Evolutionary conservation across 1,140 invertebrate species (phyloP).

Genomic region (Thrips palmi): DNA sequence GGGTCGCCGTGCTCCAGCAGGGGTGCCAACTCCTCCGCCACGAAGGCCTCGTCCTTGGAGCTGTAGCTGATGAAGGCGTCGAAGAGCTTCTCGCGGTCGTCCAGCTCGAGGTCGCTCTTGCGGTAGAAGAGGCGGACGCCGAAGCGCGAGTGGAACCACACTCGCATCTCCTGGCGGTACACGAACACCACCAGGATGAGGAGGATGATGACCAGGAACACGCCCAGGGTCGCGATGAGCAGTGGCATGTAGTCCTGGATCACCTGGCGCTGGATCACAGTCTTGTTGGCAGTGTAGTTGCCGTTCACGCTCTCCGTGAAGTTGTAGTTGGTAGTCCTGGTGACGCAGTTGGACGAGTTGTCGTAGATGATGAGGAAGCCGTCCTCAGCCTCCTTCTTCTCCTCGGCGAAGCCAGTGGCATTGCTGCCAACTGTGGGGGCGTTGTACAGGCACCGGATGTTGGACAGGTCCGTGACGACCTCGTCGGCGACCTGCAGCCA

Average conservation of each 20-base stretch:
- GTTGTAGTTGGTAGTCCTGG: constrained; percentile 18
- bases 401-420: constrained; percentile 35
- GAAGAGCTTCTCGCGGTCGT: constrained; percentile 73
- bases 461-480: constrained; percentile 39
- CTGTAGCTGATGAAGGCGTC: constrained; percentile 89
- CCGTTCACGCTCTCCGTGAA: constrained; percentile 32
- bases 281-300: constrained; percentile 47
- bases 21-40: constrained; percentile 68
- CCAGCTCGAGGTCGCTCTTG: constrained; percentile 47
- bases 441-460: constrained; percentile 42
- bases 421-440: constrained; percentile 32
- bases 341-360: constrained; percentile 18
- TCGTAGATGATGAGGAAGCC: constrained; percentile 31
- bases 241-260: constrained; percentile 64
- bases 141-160: constrained; percentile 79
- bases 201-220: constrained; percentile 48
- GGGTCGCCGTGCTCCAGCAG: constrained; percentile 61
- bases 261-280: constrained; percentile 46
- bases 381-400: constrained; percentile 29
- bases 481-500: constrained; percentile 45
- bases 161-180: constrained; percentile 69
- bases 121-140: constrained; percentile 65
- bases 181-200: constrained; percentile 53
- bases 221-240: constrained; percentile 48
- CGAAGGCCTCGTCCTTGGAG: constrained; percentile 81